These are phyloP conservation scores for Cirrhinus mrigala DNA, from an alignment of 2,797 vertebrate species.

Conservation along the genomic window DNA sequence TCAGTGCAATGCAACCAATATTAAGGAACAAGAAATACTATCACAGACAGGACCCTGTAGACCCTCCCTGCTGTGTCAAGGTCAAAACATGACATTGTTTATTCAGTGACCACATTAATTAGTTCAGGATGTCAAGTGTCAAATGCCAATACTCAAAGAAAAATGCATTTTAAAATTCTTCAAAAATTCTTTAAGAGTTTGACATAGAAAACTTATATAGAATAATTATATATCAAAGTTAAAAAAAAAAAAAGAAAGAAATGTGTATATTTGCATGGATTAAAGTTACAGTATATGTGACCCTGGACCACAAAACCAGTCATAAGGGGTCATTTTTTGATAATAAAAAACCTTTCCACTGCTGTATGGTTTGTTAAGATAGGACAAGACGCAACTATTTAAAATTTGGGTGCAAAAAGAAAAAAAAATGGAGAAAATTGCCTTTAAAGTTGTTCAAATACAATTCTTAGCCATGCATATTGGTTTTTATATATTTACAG, in stretches of 20 bases:
- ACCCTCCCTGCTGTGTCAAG: background rate
- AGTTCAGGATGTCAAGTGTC: background rate
- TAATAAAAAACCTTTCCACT: too few relatives aligned
- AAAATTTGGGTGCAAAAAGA: too few relatives aligned
- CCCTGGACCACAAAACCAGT: too few relatives aligned
- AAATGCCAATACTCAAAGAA: background rate
- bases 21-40: background rate
- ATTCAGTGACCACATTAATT: background rate
- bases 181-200: background rate
- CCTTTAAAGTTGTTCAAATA: too few relatives aligned
- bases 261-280: background rate
- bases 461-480: too few relatives aligned
- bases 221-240: too few relatives aligned
- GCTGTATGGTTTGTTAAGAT: too few relatives aligned
- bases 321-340: too few relatives aligned
- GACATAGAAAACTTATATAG: background rate
- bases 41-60: background rate
- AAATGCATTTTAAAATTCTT: background rate
- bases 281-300: background rate
- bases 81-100: background rate
- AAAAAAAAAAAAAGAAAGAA: too few relatives aligned
- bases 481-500: too few relatives aligned
- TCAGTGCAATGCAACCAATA: background rate
- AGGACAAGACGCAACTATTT: too few relatives aligned
- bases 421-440: too few relatives aligned